Base-by-base conservation (phyloP, 2,113 vertebrate species). In the Marmota monax region DNA sequence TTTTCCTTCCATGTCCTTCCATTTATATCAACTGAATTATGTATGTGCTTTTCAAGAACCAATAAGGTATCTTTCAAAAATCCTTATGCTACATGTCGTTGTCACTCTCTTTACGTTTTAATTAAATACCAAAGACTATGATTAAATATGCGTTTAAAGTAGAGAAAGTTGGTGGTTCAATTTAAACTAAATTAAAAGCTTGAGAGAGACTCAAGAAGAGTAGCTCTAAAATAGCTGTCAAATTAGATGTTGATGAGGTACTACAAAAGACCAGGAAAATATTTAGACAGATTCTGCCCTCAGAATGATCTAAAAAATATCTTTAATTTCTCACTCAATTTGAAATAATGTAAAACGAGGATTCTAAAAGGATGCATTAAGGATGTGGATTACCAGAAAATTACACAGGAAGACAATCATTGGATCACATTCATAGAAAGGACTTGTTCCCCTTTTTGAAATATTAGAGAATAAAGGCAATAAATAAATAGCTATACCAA, bases 211-310 rank as follows among this genome's bases (percentile, higher is more conserved):
- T 74, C 73, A 20, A 45, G 76, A 93, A 65, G 87, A 83, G 42
- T 51, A 37, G 61, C 69, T 96, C 90, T 73, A 87, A 93, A 89
- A 74, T 86, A 74, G 82, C 90, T 96, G 93, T 84, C 91, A 83
- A 53, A 91, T 88, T 92, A 92, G 85, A 27, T 88, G 85, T 83
- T 83, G 94, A 90, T 48, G 67, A 82, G 72, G 73, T 78, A 74
- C 92, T 70, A 16, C 73, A 51, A 51, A 90, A 93, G 91, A 73
- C 42, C 65, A 76, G 48, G 42, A 34, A 95, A 96, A 96, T 93
- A 86, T 95, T 96, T 96, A 95, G 97, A 94, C 56, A 76, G 32
- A 91, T 82, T 77, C 69, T 94, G 42, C 56, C 91, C 69, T 96
- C 5, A 29, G 48, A 94, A 61, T 78, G 51, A 93, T 84, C 78